Conservation (phyloP, 2,113 vertebrate genomes). For the Glaucidium brasilianum region DNA sequence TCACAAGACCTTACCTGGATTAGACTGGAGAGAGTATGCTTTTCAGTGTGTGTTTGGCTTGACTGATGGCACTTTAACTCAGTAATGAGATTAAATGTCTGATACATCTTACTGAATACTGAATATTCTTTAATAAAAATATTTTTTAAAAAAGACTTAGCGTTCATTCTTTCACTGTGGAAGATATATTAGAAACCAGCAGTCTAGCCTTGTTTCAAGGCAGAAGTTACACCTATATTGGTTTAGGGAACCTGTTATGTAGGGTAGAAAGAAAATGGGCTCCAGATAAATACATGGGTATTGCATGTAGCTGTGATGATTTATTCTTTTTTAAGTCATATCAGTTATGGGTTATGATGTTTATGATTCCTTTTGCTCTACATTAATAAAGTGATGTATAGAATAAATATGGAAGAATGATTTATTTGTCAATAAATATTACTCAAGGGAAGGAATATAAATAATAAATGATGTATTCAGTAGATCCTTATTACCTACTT, state of each 20-base stretch:
- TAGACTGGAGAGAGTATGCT: not conserved
- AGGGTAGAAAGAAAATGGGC: not conserved
- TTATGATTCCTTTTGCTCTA: not conserved
- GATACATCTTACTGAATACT: not conserved
- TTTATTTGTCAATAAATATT: not conserved
- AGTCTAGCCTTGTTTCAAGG: not conserved
- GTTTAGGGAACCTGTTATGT: not conserved
- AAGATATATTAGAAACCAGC: not conserved
- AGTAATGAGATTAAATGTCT: not conserved
- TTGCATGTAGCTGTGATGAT: not conserved
- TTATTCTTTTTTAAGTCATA: not conserved
- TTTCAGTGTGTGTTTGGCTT: not conserved
- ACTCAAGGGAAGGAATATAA: not conserved
- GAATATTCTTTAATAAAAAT: conserved; percentile 40
- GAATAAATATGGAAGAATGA: not conserved
- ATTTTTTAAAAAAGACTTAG: not conserved
- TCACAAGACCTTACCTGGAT: not conserved
- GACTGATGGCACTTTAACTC: conserved; percentile 24
- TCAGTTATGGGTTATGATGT: fast-evolving
- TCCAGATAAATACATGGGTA: not conserved
- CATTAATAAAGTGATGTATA: not conserved
- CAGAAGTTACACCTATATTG: not conserved
- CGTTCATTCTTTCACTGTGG: not conserved
- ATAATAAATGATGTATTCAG: not conserved
- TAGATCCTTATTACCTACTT: not conserved